A percentile compares a stretch with the other conserved stretches of the same genome.
phyloP scores from a whole-genome alignment of 2,888 invertebrate genomes.

The Dynastes tityus region DNA sequence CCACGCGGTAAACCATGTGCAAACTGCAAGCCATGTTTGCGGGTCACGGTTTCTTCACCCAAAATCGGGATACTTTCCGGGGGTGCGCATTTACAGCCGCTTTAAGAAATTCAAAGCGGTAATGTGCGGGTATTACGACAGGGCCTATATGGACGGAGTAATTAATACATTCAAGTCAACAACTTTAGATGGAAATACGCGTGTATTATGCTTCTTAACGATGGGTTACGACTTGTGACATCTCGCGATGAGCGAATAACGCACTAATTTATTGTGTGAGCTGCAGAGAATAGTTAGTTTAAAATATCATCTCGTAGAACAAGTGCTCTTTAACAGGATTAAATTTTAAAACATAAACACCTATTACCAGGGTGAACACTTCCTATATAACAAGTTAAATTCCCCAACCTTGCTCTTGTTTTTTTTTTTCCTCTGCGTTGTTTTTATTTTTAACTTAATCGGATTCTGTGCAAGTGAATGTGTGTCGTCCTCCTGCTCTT shows the following conservation, averaged over 20 bases:
- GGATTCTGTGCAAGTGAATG: conserved; percentile 12
- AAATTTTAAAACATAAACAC: too few relatives aligned
- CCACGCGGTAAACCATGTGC: not conserved
- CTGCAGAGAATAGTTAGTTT: too few relatives aligned
- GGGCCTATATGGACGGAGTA: not conserved
- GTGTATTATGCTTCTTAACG: not conserved
- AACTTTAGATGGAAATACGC: not conserved
- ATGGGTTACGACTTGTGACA: not conserved
- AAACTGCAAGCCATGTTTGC: not conserved
- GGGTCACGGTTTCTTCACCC: not conserved
- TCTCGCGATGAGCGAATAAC: not conserved
- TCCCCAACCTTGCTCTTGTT: too few relatives aligned
- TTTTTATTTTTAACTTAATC: not conserved
- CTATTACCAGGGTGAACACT: too few relatives aligned
- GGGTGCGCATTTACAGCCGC: too few relatives aligned
- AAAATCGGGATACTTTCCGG: too few relatives aligned
- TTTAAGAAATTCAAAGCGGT: not conserved
- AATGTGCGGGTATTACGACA: too few relatives aligned
- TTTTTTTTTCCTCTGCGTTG: too few relatives aligned
- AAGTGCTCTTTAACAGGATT: not conserved
- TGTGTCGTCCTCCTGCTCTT: conserved; percentile 8
- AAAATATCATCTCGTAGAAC: too few relatives aligned
- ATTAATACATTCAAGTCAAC: conserved; percentile 16
- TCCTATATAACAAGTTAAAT: too few relatives aligned
- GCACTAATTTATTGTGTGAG: not conserved